A percentile compares a stretch with the other conserved stretches of the same genome.
Conservation (phyloP, 2,113 vertebrate genomes). For the Anarhynchus alexandrinus region DNA sequence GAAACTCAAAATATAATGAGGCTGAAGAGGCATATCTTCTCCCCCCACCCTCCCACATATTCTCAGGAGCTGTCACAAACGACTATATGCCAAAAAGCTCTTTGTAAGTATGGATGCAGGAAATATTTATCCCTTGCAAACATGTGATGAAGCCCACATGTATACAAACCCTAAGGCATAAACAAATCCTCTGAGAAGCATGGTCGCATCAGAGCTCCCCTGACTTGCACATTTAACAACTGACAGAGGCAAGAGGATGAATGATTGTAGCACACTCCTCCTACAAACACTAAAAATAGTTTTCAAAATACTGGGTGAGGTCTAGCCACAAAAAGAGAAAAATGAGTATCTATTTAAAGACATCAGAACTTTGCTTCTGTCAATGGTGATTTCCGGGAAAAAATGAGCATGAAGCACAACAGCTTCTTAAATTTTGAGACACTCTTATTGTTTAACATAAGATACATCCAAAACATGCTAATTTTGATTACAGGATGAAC, state of each 20-base stretch:
- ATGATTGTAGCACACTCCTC: not conserved
- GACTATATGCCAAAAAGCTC: not conserved
- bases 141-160: not conserved
- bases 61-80: not conserved
- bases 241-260: not conserved
- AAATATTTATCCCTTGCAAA: not conserved
- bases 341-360: not conserved
- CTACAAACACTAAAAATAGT: not conserved
- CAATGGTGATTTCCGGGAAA: not conserved
- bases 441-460: not conserved
- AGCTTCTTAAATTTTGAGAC: not conserved
- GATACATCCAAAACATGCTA: not conserved
- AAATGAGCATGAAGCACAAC: not conserved
- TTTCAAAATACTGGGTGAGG: not conserved
- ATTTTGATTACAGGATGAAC: not conserved
- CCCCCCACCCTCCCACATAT: not conserved
- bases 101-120: not conserved
- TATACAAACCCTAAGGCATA: not conserved
- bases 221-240: not conserved
- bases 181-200: slow-evolving; percentile 13
- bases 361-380: not conserved
- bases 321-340: not conserved
- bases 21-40: not conserved
- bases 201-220: not conserved
- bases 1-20: not conserved